Conservation (phyloP, 2,888 invertebrate species). For the Erynnis tages region DNA sequence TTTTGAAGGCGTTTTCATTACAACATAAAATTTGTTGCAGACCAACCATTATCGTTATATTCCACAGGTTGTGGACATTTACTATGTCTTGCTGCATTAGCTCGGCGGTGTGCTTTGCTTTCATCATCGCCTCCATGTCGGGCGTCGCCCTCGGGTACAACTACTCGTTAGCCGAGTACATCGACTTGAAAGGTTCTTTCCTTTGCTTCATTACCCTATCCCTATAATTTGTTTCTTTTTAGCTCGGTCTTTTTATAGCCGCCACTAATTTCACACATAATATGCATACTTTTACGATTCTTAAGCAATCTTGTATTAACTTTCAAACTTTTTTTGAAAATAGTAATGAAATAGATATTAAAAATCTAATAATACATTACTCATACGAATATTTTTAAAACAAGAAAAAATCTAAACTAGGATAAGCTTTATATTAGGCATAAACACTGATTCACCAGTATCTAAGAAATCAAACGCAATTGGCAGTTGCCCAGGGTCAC, state of each 20-base stretch:
- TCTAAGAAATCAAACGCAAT: conserved; percentile 1
- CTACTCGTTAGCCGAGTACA: conserved; percentile 69
- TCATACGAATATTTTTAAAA: not conserved
- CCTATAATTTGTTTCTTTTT: not conserved
- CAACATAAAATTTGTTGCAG: no score
- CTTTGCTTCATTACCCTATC: conserved; percentile 3
- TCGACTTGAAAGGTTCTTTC: conserved; percentile 59
- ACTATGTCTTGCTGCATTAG: conserved; percentile 63
- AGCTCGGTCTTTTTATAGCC: not conserved
- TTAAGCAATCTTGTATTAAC: no score
- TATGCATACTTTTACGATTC: no score
- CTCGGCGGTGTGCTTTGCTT: conserved; percentile 52
- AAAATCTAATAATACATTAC: no score
- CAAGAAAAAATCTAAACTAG: no score
- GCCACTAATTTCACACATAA: no score
- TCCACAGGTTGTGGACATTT: conserved; percentile 59
- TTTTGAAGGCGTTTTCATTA: no score
- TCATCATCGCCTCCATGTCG: conserved; percentile 52
- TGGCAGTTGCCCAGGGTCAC: conserved; percentile 10
- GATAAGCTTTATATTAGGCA: no score
- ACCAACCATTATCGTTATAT: no score
- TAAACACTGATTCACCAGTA: not conserved
- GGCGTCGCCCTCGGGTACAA: conserved; percentile 71
- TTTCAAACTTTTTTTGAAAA: no score
- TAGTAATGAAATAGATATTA: no score